Base-by-base conservation (phyloP, 64 coral and sea anemone species). In the Montipora efflorescens region DNA sequence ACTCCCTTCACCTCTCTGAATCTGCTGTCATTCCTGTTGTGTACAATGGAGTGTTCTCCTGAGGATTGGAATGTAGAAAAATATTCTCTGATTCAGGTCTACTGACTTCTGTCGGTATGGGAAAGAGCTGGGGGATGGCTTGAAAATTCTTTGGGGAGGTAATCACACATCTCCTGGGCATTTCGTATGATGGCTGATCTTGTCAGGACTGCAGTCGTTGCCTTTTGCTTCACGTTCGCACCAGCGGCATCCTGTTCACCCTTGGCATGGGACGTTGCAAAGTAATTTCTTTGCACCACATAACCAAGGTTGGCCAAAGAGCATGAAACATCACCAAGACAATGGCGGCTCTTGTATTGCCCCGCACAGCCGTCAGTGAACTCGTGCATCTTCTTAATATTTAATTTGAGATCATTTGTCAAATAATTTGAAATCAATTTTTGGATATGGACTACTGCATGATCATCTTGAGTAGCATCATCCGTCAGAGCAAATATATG, bases 1-100 rank as follows among this genome's bases (percentile, higher is more conserved):
- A 92, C 80, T 21, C 90, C 90, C 52, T 83, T 92, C 25, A 84
- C 22, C 25, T 82, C 78, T 58, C 61, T 92, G 58, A 92, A 84
- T 47, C 11, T 71, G 21, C 79, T 47, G 19, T 46, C 90, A 83
- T 67, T 44, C 28, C 90, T 81, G 68, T 72, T 72, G 53, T 47
- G 0, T 14, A 44, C 46, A 21, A 92, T 77, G 51, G 90, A 51
- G 3, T 83, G 64, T 22, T 92, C 90, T 23, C 90, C 90, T 48
- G 45, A 51, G 28, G 44, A 11, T 55, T 25, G 79, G 90, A 78
- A 92, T n/a, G 46, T 83, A 92, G 67, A 83, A 92, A 73, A 91
- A 87, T 25, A 43, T 72, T 23, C 44, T 44, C 44, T 50, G n/a
- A n/a, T 58, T 48, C 15, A 92, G 71, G 52, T 21, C 55, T 18